Conservation (phyloP, 2,797 vertebrate species). For the Sebastes trivittatus region DNA sequence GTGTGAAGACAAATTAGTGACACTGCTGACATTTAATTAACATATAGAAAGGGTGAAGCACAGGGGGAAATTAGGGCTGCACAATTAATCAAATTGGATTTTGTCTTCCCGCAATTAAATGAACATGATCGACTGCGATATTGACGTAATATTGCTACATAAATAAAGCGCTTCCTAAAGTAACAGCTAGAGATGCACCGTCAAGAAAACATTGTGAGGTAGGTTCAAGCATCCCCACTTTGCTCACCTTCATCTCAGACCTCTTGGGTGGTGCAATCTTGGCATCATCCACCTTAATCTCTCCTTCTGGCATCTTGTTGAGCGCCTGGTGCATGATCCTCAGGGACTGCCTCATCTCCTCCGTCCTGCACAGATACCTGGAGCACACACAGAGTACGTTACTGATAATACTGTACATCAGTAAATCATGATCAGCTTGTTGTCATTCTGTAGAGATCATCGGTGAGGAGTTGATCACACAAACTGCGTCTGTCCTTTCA, state of each 20-base stretch:
- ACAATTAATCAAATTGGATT: too few species aligned
- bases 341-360: conserved; percentile 96
- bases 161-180: too few species aligned
- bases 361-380: conserved; percentile 93
- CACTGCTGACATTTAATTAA: conserved; percentile 5
- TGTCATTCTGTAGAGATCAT: background rate
- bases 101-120: too few species aligned
- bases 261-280: conserved; percentile 95
- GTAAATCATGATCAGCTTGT: background rate
- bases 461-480: background rate
- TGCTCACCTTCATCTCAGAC: conserved; percentile 94
- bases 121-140: too few species aligned
- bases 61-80: too few species aligned
- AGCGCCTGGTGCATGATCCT: conserved; percentile 90
- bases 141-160: too few species aligned
- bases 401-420: background rate
- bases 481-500: background rate
- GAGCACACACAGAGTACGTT: background rate
- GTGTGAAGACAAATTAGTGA: conserved; percentile 1
- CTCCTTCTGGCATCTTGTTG: conserved; percentile 96
- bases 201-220: too few species aligned
- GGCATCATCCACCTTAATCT: conserved; percentile 96
- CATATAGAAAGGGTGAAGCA: background rate
- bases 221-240: background rate
- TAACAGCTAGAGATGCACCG: too few species aligned